These are phyloP conservation scores for Synergus itoensis DNA, from an alignment of 2,888 invertebrate species.

Conservation along the genomic window DNA sequence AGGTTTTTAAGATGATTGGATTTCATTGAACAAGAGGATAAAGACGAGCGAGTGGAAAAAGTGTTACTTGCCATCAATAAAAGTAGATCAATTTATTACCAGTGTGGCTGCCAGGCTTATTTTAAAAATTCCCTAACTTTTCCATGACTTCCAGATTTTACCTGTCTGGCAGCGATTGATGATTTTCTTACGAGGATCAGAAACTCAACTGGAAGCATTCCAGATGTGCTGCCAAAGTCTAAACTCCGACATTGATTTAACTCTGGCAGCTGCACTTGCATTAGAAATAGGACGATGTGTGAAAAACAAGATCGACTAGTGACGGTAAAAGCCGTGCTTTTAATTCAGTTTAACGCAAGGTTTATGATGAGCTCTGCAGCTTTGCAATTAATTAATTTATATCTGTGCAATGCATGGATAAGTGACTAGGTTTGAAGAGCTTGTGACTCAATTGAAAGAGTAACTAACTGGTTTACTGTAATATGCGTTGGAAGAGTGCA, in stretches of 20 bases:
- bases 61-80: neutral
- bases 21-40: neutral
- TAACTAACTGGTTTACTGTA: conserved; percentile 33
- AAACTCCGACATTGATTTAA: conserved; percentile 29
- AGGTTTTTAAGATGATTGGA: too few species aligned
- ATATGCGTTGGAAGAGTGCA: conserved; percentile 11
- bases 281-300: conserved; percentile 6
- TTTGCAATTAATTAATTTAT: conserved; percentile 24
- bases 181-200: neutral
- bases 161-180: too few species aligned
- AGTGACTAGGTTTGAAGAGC: neutral
- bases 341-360: conserved; percentile 16
- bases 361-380: conserved; percentile 38
- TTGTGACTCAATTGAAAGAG: neutral
- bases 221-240: conserved; percentile 6
- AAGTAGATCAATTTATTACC: neutral
- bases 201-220: conserved; percentile 25
- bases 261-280: conserved; percentile 22
- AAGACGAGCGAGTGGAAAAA: neutral
- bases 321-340: conserved; percentile 28
- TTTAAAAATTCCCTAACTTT: too few species aligned
- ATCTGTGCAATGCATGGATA: neutral
- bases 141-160: too few species aligned
- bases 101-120: too few species aligned
- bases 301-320: conserved; percentile 37